Evolutionary conservation across 2,888 invertebrate genomes (phyloP), one percentile per base, ranked within the genome.

Genomic region (Drosophila hawaiiensis): DNA sequence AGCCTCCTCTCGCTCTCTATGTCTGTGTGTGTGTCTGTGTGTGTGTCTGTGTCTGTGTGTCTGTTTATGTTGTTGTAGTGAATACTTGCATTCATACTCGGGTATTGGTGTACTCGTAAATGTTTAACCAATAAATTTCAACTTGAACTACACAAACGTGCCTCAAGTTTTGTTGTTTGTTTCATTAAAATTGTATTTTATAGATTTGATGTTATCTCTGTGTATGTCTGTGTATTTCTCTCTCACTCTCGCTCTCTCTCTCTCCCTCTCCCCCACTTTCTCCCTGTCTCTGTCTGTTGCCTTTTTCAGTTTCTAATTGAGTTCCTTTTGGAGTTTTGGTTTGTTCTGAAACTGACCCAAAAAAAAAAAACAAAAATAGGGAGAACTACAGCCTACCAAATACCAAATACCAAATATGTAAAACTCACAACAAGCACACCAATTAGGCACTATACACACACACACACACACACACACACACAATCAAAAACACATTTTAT

Each of bases 111-210:
- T 62, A 41, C 43, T 66, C 62, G 71, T 70, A 63, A 78, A 75
- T 78, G 75, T 79, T 70, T 75, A 70, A 80, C 67, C 76, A 76
- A 78, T 59, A 67, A 67, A 67, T 73, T 68, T 62, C 22, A 64
- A 76, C 49, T 75, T 65, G 60, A 78, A 63, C 53, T 71, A 61
- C 61, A 61, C 66, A 55, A 66, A 75, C 33, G 54, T 67, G 39
- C 68, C 69, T 55, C 50, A 67, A 61, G 59, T 63, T 55, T 39
- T 29, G 33, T 64, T 56, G 47, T 50, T 70, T 65, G 14, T 55
- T 33, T 53, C n/a, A 28, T 39, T 56, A 39, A 39, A n/a, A 39
- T 39, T 28, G 56, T 56, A 39, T 39, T 43, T 59, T 53, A 47
- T 74, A 47, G 50, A 55, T 62, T 67, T 60, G 50, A 53, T 62